These are phyloP conservation scores for Antitype chi DNA, from an alignment of 2,888 invertebrate genomes.

Conservation along the genomic window DNA sequence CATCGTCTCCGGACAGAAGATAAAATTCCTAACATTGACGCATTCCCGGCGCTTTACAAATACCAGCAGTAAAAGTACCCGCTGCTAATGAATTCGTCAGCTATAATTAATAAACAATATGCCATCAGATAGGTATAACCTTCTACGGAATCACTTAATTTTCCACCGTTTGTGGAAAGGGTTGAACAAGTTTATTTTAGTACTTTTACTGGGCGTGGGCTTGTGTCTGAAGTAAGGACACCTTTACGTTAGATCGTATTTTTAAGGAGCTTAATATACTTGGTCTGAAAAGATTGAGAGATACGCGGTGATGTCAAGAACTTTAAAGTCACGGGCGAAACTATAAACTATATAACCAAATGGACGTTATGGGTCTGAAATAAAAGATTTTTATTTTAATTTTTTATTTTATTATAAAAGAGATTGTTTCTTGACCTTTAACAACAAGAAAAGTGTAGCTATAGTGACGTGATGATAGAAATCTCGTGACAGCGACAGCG, in stretches of 20 bases:
- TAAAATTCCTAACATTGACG: constrained; percentile 47
- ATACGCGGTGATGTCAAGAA: neutral
- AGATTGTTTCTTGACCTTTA: neutral
- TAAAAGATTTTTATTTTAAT: too few species aligned
- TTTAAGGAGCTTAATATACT: neutral
- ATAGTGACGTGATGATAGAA: neutral
- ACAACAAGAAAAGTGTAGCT: neutral
- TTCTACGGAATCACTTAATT: constrained; percentile 55
- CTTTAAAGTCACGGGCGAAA: neutral
- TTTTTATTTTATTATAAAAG: too few species aligned
- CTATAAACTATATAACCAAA: too few species aligned
- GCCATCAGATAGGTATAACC: constrained; percentile 44
- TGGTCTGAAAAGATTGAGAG: neutral
- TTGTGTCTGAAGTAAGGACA: constrained; percentile 5
- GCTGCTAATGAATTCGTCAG: constrained; percentile 66
- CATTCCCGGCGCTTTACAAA: constrained; percentile 35
- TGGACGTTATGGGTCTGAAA: too few species aligned
- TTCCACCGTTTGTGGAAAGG: constrained; percentile 50
- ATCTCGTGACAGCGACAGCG: neutral
- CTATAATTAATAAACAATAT: constrained; percentile 67
- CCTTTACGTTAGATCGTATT: neutral
- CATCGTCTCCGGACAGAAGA: neutral
- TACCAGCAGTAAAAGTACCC: constrained; percentile 45
- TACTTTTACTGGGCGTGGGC: constrained; percentile 13
- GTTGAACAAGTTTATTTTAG: constrained; percentile 41